These are phyloP conservation scores for Cyprinella venusta DNA, from an alignment of 2,797 vertebrate species.

Conservation along the genomic window DNA sequence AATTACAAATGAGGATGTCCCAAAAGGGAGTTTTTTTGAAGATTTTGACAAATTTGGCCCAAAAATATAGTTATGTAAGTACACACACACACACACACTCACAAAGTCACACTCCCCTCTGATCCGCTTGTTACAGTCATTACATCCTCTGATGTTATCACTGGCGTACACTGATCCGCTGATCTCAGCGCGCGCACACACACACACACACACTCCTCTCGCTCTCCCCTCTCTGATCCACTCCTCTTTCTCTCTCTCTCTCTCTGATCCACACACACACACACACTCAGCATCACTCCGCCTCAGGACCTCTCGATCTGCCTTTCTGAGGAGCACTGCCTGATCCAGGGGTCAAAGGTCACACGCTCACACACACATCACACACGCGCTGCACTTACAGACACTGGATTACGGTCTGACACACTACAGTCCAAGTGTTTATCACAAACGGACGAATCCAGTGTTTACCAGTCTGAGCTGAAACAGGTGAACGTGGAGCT, in stretches of 20 bases:
- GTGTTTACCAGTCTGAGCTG: background rate
- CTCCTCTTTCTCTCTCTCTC: constrained; percentile 28
- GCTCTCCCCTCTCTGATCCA: no score
- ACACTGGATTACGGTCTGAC: background rate
- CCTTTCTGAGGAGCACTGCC: constrained; percentile 64
- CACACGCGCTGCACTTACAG: background rate
- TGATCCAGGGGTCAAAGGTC: constrained; percentile 43
- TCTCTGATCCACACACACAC: constrained; percentile 20
- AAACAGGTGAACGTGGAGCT: background rate
- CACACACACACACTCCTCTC: constrained; percentile 10
- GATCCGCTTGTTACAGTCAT: constrained; percentile 75
- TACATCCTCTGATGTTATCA: constrained; percentile 77
- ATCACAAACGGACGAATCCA: background rate
- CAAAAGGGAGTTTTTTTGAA: no score
- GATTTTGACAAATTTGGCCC: no score
- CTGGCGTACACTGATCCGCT: constrained; percentile 79
- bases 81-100: constrained; percentile 32
- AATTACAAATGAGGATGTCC: no score
- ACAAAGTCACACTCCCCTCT: constrained; percentile 58
- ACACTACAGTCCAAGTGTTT: background rate
- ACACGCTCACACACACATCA: background rate
- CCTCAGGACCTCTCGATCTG: constrained; percentile 78
- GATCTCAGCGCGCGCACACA: constrained; percentile 65
- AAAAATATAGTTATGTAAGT: no score
- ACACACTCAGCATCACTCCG: constrained; percentile 56